These are phyloP conservation scores for Brachylomia viminalis DNA, from an alignment of 2,888 invertebrate species.

Conservation along the genomic window DNA sequence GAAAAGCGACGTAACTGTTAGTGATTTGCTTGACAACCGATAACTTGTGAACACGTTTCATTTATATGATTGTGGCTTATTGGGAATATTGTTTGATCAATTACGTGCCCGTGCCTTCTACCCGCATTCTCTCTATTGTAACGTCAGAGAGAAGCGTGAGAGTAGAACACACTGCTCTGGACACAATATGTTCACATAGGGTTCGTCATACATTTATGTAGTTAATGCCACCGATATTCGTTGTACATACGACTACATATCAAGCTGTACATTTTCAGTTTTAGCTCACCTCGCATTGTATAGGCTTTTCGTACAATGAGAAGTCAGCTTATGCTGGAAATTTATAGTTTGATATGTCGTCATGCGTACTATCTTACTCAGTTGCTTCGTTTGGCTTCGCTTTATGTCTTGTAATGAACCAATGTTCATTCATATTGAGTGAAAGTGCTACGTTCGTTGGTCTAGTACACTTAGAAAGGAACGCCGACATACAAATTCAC, in stretches of 20 bases:
- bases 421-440: constrained; percentile 69
- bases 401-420: constrained; percentile 3
- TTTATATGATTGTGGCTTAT: constrained; percentile 46
- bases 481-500: constrained; percentile 68
- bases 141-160: constrained; percentile 45
- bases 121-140: constrained; percentile 58
- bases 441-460: constrained; percentile 76
- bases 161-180: constrained; percentile 29
- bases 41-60: constrained; percentile 53
- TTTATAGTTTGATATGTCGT: too few relatives aligned
- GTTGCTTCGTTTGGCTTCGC: not conserved
- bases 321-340: too few relatives aligned
- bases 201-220: constrained; percentile 6
- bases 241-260: not conserved
- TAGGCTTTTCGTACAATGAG: too few relatives aligned
- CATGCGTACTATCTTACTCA: not conserved
- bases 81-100: constrained; percentile 55
- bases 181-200: constrained; percentile 27
- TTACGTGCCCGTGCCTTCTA: constrained; percentile 32
- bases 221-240: not conserved
- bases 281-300: too few relatives aligned
- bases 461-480: constrained; percentile 68
- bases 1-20: constrained; percentile 61
- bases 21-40: constrained; percentile 56
- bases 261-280: too few relatives aligned